Base-by-base conservation (phyloP, 2,888 invertebrate species). In the Ochropleura plecta region DNA sequence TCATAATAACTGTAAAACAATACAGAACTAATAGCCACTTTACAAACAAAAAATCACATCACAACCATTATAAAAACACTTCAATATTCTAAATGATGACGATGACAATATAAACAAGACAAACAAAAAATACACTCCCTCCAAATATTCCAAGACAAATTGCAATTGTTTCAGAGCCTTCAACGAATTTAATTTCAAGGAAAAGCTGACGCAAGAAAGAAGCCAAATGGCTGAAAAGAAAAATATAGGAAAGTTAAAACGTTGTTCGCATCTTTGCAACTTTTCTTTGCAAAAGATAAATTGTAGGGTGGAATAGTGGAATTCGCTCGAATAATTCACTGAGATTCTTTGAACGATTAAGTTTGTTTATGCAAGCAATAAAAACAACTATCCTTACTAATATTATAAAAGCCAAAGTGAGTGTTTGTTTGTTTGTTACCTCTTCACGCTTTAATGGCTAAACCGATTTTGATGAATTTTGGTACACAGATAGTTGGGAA, bases 231-330 rank as follows among this genome's bases (percentile, higher is more conserved):
- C 74, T 65, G 44, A 12, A 59, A 69, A 71, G 71, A 75, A 79
- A 79, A 83, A 75, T 83, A 79, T 73, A 70, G 69, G 40, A 79
- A 68, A 81, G 70, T 83, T 83, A 66, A 69, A 83, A 72, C 69
- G 70, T 18, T 78, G 70, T 74, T 73, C 80, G 63, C 67, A 81
- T 78, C 72, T 69, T 68, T 40, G 68, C 78, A 65, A 74, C 40
- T 68, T 75, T 68, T 70, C 74, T 68, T 72, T 62, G 59, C 60
- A 14, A 57, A 76, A 82, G 84, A 82, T 75, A 75, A 82, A 82
- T 79, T 71, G 65, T n/a, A 3, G 57, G 60, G 30, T 30, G 70
- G n/a, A 51, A 71, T 75, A 83, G 84, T 70, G 55, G n/a, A n/a
- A 60, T 66, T 68, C 63, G 14, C 18, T 5, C n/a, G 8, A 73